phyloP scores from a whole-genome alignment of 2,888 invertebrate species.

The Agrotis exclamationis region DNA sequence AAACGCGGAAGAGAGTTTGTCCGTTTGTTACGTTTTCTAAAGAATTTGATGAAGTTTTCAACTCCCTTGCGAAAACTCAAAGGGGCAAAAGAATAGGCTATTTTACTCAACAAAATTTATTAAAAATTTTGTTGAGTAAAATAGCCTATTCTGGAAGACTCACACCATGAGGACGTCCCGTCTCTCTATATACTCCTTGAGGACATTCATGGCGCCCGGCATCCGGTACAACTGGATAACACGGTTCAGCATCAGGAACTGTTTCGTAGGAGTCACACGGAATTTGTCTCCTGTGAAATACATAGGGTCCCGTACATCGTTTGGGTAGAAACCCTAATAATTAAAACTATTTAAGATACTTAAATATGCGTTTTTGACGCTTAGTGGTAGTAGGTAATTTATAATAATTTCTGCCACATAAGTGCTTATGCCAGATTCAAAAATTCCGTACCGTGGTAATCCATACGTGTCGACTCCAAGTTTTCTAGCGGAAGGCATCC shows the following conservation, averaged over 20 bases:
- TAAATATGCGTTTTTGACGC: neutral
- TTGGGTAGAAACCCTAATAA: neutral
- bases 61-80: no score
- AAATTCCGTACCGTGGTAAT: conserved; percentile 66
- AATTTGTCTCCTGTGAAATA: conserved; percentile 65
- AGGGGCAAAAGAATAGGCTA: no score
- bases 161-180: conserved; percentile 80
- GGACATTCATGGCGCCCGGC: conserved; percentile 75
- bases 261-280: conserved; percentile 71
- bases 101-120: no score
- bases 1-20: no score
- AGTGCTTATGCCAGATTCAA: neutral
- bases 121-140: no score
- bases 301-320: no score
- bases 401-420: neutral
- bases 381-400: neutral
- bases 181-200: conserved; percentile 74
- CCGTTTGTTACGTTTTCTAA: no score
- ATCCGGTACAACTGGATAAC: conserved; percentile 83
- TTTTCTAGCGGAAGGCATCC: conserved; percentile 78
- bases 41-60: no score
- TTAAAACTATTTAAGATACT: neutral
- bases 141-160: conserved; percentile 13
- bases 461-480: conserved; percentile 72
- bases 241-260: conserved; percentile 81